These are phyloP conservation scores for Lithophane leautieri DNA, from an alignment of 2,888 invertebrate species.

Conservation along the genomic window DNA sequence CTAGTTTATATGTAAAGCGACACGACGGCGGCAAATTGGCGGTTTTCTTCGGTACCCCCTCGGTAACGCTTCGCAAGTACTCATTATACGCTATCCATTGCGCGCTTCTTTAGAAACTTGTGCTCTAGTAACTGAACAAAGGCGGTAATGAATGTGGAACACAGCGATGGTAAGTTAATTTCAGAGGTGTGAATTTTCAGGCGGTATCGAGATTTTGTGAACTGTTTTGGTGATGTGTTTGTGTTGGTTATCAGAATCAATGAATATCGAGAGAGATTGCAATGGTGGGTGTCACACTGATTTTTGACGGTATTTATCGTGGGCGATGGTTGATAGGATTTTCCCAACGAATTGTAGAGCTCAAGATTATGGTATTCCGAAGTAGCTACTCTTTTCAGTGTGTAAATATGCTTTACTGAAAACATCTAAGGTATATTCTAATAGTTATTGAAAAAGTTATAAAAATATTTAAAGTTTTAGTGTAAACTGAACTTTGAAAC, in stretches of 20 bases:
- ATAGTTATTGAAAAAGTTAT: not conserved
- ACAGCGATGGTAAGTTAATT: not conserved
- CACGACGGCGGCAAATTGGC: conserved; percentile 50
- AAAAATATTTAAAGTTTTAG: not conserved
- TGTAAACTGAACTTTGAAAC: not conserved
- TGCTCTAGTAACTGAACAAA: not conserved
- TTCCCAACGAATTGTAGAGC: not conserved
- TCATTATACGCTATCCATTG: conserved; percentile 17
- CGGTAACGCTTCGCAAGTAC: not conserved
- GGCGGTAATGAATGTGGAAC: conserved; percentile 3
- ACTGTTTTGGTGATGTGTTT: conserved; percentile 44
- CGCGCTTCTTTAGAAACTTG: not conserved
- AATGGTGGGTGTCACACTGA: not conserved
- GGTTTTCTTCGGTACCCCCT: conserved; percentile 46
- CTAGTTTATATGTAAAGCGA: conserved; percentile 62
- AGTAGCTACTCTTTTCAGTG: not conserved
- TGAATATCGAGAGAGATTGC: conserved; percentile 10
- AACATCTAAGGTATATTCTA: not conserved
- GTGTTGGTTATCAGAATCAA: conserved; percentile 30
- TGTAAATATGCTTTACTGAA: not conserved
- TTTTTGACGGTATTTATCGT: not conserved
- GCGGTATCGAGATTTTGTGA: conserved; percentile 32
- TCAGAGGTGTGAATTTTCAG: conserved; percentile 5
- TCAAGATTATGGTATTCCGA: not conserved
- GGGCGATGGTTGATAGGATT: not conserved